Evolutionary conservation across 2,888 invertebrate genomes (phyloP), one percentile per base, ranked within the genome.

Genomic region (Coecobrya sp.): DNA sequence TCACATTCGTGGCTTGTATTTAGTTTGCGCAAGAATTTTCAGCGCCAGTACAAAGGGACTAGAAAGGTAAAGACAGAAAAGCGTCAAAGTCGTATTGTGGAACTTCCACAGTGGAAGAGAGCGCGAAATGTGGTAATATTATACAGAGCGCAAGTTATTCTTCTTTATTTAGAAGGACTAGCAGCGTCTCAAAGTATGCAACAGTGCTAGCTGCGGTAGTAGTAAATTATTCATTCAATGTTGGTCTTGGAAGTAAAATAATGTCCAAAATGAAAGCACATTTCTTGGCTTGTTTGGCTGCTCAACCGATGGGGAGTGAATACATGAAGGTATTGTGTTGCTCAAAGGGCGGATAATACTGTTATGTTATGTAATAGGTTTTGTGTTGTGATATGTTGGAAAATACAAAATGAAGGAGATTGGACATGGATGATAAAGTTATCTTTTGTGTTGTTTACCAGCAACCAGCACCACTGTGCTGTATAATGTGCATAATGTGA

Each of bases 141-240:
- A 19, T 59, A 59, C 59, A 59, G 19, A 19, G 25, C 25, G n/a
- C n/a, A n/a, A n/a, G n/a, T n/a, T n/a, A n/a, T 65, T 16, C 27
- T 65, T 25, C 13, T 65, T 8, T 65, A 22, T 25, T 65, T 27
- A 65, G 25, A 25, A 8, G 62, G 25, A 27, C 22, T 65, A 22
- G 4, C 11, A 62, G 19, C 62, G 4, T n/a, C 30, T 36, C 1
- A 70, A 30, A 27, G 70, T 70, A 70, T 73, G 73, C 73, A 73
- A 73, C 73, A 73, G 73, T 70, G 70, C 70, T 36, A 36, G 36
- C 36, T 70, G 70, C 22, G 73, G 45, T 25, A 13, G 45, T 45
- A 45, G 73, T 73, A 45, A 73, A 73, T 45, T 45, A 73, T 73
- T 73, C 45, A 73, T 73, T 73, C 45, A 73, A 22, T 65, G 65